A percentile compares a stretch with the other conserved stretches of the same genome.
Conservation (phyloP, 2,888 invertebrate species). For the Apodemia mormo region DNA sequence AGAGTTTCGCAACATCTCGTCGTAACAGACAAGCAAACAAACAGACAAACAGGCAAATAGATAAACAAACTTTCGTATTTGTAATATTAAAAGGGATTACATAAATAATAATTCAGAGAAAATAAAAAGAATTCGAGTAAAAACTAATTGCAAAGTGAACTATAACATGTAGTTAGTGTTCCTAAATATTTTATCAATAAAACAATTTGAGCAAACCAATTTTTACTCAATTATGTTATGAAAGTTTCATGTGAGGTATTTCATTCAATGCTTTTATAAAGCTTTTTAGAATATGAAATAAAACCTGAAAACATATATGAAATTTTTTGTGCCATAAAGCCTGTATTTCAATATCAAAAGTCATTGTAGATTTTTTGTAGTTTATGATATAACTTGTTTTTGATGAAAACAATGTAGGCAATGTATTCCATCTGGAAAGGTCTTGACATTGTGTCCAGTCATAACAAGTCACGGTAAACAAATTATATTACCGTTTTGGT, state of each 20-base stretch:
- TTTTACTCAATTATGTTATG: background rate
- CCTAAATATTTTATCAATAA: background rate
- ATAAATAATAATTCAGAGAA: too few relatives aligned
- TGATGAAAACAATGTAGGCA: too few relatives aligned
- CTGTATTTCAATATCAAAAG: background rate
- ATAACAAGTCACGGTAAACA: background rate
- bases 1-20: too few relatives aligned
- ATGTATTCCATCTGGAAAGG: background rate
- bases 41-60: too few relatives aligned
- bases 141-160: too few relatives aligned
- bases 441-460: background rate
- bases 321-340: background rate
- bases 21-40: too few relatives aligned
- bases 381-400: background rate
- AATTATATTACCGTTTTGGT: background rate
- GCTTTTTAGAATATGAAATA: conserved; percentile 3
- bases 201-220: background rate
- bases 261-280: background rate
- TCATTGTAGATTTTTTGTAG: background rate
- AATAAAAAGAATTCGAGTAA: too few relatives aligned
- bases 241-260: conserved; percentile 2
- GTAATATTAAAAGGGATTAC: too few relatives aligned
- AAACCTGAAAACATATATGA: background rate
- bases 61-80: too few relatives aligned
- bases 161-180: too few relatives aligned